Base-by-base conservation (phyloP, 2,797 vertebrate genomes). In the Mycteria americana region DNA sequence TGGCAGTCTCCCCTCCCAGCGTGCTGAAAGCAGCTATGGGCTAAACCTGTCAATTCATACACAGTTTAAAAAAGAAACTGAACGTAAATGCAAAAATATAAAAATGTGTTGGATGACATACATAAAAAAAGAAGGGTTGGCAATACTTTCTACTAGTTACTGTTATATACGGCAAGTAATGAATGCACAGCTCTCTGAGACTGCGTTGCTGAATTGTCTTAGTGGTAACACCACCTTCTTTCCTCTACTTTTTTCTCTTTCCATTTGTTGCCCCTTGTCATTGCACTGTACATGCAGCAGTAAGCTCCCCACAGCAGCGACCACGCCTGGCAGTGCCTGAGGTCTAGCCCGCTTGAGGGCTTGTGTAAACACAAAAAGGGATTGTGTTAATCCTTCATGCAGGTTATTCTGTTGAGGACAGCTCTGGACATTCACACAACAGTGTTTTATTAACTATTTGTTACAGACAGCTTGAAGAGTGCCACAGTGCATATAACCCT, bases 231-330 rank as follows among this genome's bases (percentile, higher is more conserved):
- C 5, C 54, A 10, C 23, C 35, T 65, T 85, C 41, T 56, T n/a
- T 7, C 27, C 39, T 48, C 63, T 28, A 31, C 2, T 60, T 74
- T 45, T 53, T 80, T 39, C 39, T 25, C 35, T 11, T 37, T 16
- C 14, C 37, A 2, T 25, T 50, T 62, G 33, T 45, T 21, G 4
- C 14, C 31, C 33, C 6, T 48, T 2, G 0, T 27, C 54, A 10
- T 17, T 33, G 39, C 28, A 22, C n/a, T 8, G n/a, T 4, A 25
- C 10, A 4, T 0, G 1, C 39, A 7, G 54, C 43, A n/a, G 35
- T 7, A 15, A 85, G 54, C 37, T 51, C 70, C 48, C 23, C 11
- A 0, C n/a, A 15, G 67, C 45, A 72, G 68, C 1, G 4, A 9
- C 43, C 8, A 5, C 45, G 5, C 30, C 39, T n/a, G 64, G n/a